Evolutionary conservation across 2,888 invertebrate genomes (phyloP).

Genomic region (Dinocampus coccinellae): DNA sequence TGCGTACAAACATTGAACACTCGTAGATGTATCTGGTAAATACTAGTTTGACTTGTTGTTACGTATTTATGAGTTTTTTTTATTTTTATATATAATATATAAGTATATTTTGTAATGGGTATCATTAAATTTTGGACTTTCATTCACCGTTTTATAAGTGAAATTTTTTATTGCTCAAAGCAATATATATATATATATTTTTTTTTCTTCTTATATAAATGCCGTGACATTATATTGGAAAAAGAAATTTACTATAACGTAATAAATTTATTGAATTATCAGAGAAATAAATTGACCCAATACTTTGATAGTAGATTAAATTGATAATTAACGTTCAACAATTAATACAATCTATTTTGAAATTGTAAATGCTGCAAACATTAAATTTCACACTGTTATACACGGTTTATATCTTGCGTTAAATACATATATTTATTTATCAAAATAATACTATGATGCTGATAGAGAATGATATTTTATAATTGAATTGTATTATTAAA

Average conservation of each 20-base stretch:
- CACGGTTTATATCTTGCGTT: too few species aligned
- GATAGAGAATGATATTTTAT: background rate
- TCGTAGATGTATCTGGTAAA: constrained; percentile 20
- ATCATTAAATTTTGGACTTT: constrained; percentile 19
- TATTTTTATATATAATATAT: background rate
- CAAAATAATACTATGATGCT: background rate
- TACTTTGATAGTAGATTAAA: too few species aligned
- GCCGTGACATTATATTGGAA: too few species aligned
- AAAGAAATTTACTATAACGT: too few species aligned
- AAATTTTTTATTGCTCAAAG: background rate
- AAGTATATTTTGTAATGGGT: background rate
- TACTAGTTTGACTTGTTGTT: constrained; percentile 9
- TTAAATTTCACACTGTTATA: too few species aligned
- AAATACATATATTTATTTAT: too few species aligned
- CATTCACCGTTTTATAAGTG: constrained; percentile 1
- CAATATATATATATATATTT: background rate
- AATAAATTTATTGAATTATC: too few species aligned
- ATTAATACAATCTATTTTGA: background rate
- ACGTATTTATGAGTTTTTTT: constrained; percentile 3
- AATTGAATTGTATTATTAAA: background rate
- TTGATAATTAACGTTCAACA: background rate
- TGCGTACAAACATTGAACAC: constrained; percentile 10
- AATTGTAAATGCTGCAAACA: background rate
- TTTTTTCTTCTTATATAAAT: too few species aligned
- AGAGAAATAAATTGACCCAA: background rate